A percentile compares a stretch with the other conserved stretches of the same genome.
phyloP scores from a whole-genome alignment of 2,113 vertebrate species.

The Podarcis cretensis region DNA sequence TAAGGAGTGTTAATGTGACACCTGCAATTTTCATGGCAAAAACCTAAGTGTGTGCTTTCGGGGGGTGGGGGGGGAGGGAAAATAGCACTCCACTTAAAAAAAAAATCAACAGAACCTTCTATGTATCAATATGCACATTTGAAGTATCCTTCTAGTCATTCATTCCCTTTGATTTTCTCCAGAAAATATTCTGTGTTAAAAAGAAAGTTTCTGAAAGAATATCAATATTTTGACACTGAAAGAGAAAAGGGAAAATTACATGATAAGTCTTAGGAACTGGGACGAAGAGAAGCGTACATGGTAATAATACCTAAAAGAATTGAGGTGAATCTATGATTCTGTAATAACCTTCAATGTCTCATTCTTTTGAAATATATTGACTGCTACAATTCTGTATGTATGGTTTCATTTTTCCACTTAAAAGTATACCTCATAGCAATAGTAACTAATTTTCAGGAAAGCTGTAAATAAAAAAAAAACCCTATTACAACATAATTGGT shows the following conservation, averaged over 20 bases:
- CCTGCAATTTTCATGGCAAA: conserved; percentile 69
- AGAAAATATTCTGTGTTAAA: conserved; percentile 69
- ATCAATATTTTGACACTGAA: conserved; percentile 80
- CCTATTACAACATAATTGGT: conserved; percentile 32
- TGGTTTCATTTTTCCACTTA: conserved; percentile 56
- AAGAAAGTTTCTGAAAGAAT: conserved; percentile 74
- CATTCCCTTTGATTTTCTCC: conserved; percentile 81
- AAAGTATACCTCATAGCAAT: conserved; percentile 58
- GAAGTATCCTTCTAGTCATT: conserved; percentile 77
- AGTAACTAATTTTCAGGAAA: conserved; percentile 49
- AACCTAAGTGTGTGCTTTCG: conserved; percentile 54
- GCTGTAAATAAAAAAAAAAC: conserved; percentile 47
- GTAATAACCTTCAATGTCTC: conserved; percentile 58
- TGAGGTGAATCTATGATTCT: conserved; percentile 62
- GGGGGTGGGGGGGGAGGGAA: conserved; percentile 35
- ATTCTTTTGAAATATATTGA: conserved; percentile 67
- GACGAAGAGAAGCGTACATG: conserved; percentile 72
- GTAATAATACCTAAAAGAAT: conserved; percentile 74
- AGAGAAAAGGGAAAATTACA: conserved; percentile 75
- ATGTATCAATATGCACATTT: conserved; percentile 80
- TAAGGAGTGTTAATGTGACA: conserved; percentile 60
- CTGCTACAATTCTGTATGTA: conserved; percentile 50
- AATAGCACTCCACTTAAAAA: conserved; percentile 69
- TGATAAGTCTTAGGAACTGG: conserved; percentile 68
- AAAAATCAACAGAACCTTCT: conserved; percentile 73